phyloP scores from a whole-genome alignment of 2,797 vertebrate species.

The Pyrocephalus nanus region DNA sequence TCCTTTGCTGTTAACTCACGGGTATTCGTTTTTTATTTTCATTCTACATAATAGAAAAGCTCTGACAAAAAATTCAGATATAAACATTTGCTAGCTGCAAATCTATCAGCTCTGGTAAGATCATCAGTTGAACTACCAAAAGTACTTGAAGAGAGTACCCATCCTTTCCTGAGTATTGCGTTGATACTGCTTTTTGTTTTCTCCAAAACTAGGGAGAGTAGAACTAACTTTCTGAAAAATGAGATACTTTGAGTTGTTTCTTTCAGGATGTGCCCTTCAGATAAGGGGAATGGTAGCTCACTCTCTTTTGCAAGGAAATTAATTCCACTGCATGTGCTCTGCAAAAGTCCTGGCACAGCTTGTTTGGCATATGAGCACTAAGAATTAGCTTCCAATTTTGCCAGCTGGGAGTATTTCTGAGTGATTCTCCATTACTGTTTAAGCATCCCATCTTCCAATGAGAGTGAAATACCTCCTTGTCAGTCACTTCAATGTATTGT shows the following conservation, averaged over 20 bases:
- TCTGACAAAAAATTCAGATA: background rate
- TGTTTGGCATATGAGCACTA: background rate
- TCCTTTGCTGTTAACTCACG: background rate
- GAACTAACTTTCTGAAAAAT: background rate
- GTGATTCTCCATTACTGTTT: background rate
- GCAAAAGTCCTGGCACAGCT: background rate
- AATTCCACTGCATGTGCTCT: background rate
- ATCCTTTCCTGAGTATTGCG: background rate
- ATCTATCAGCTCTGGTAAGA: background rate
- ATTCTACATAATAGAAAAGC: background rate
- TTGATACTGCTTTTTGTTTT: background rate
- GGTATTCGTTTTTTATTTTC: background rate
- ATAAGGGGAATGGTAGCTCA: background rate
- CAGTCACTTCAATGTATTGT: background rate
- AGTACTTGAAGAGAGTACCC: background rate
- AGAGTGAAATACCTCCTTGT: background rate
- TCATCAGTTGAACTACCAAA: background rate
- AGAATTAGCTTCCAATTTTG: background rate
- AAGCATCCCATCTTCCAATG: background rate
- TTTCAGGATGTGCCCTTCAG: background rate
- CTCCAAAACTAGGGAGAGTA: background rate
- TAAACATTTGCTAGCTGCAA: background rate
- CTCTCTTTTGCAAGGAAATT: background rate
- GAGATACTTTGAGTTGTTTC: background rate
- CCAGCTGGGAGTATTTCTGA: background rate